Base-by-base conservation (phyloP, 1,140 invertebrate species). In the Pseudachorutes palmiensis region DNA sequence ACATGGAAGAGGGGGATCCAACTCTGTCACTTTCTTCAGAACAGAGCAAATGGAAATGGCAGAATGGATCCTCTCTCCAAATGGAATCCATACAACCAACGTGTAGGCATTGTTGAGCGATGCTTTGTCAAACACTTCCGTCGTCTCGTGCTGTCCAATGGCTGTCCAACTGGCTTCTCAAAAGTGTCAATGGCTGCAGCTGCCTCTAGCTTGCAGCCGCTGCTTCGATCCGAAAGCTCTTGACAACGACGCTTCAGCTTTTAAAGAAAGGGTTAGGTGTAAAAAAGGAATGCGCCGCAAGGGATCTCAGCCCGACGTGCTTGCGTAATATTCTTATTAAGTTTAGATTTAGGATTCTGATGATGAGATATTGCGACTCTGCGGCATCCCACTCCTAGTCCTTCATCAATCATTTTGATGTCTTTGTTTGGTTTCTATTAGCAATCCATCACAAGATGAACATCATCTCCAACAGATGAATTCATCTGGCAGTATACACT, bases 391-490 rank as follows among this genome's bases (percentile, higher is more conserved):
- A 73, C 66, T 73, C 65, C 65, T 67, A 69, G 70, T 62, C 62
- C 67, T 67, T 65, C 72, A 73, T 73, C 67, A 66, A 73, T 73
- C 72, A 70, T 70, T 57, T 69, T 73, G 72, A 73, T 73, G 69
- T 73, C 72, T 73, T 73, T 69, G 69, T 73, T 73, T 55, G 63
- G 64, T 69, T 69, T 69, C 72, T 63, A 73, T 73, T 70, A 69
- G 65, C 69, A 57, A 73, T 73, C 72, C 69, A 73, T 73, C 72
- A 73, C 48, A 9, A 63, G 3, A 14, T 26, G 9, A 45, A 45
- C 36, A 19, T 19, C 36, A 45, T 45, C 36, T 12, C 36, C 9
- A 9, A 12, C 36, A 9, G 36, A 9, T 19, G 19, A 12, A 9
- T 12, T 45, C 36, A 45, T 45, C 36, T 12, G 19, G 19, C 36